Base-by-base conservation (phyloP, 2,797 vertebrate genomes). In the Rousettus madagascariensis region DNA sequence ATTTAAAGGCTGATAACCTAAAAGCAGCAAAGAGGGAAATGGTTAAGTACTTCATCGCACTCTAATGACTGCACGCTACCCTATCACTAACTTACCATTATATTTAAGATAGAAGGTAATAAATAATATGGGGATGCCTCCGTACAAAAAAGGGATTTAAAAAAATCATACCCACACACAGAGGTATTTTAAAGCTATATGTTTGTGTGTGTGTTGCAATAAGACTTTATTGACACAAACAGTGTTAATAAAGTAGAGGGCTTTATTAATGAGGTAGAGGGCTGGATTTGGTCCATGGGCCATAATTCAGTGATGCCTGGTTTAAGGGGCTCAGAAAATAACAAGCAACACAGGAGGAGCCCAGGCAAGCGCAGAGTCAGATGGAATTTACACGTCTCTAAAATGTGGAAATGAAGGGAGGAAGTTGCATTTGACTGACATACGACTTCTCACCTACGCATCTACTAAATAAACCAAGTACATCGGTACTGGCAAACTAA, bases 171-270 rank as follows among this genome's bases (percentile, higher is more conserved):
- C 11, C 43, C 10, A 78, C 15, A 38, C 2, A 55, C 20, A 36
- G 49, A 77, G n/a, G 22, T 55, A 63, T 6, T 57, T 77, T 69
- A 75, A 88, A 94, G 51, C 6, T 15, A 36, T 33, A 72, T 16
- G 49, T 49, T 49, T 49, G 5, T 49, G 49, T 49, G 46, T 24
- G 9, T 43, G 53, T 49, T 79, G 36, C 24, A 86, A 96, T 96
- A 97, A 97, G 97, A 91, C 95, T 97, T 97, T 97, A 96, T 96
- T 93, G 13, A 86, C 41, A 94, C 84, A 41, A 87, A 63, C 61
- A 49, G 15, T 49, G 49, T 49, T 49, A 49, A 49, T 49, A 49
- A 49, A 49, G 49, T 49, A 5, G 49, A 16, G 46, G 12, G 46
- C 46, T 49, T 49, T 49, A 49, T 49, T 15, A 49, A 49, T 15